Conservation (phyloP, 2,113 vertebrate species). For the Nesoenas mayeri region DNA sequence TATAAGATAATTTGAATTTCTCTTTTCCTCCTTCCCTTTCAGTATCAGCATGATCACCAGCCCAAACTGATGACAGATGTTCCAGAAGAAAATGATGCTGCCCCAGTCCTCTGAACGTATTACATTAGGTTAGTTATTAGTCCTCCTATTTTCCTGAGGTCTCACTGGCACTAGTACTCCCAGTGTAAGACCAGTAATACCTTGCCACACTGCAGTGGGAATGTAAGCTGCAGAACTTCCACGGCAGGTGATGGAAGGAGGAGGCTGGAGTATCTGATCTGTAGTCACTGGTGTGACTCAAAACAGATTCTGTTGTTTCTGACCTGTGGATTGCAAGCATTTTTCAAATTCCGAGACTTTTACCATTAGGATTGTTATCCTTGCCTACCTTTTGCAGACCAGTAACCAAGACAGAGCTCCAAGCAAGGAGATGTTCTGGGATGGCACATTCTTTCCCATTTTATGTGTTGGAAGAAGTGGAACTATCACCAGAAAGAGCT, state of each 20-base stretch:
- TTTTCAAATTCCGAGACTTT: background rate
- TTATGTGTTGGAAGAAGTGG: background rate
- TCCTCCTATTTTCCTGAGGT: background rate
- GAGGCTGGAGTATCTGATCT: background rate
- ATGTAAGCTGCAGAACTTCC: background rate
- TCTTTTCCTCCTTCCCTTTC: background rate
- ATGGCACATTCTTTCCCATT: background rate
- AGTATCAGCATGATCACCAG: background rate
- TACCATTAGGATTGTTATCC: fast-evolving
- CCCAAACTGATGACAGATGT: background rate
- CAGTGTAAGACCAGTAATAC: background rate
- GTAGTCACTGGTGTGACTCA: background rate
- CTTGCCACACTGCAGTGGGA: background rate
- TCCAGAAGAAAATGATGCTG: background rate
- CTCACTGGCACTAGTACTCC: background rate
- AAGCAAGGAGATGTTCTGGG: fast-evolving
- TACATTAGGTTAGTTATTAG: background rate
- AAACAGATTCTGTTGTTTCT: background rate
- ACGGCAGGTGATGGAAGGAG: background rate
- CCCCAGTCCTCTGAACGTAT: background rate
- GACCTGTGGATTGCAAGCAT: background rate
- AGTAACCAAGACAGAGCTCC: background rate
- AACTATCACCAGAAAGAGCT: background rate
- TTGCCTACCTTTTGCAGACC: background rate
- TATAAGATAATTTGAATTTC: background rate